A percentile compares a stretch with the other conserved stretches of the same genome.
phyloP scores from a whole-genome alignment of 2,113 vertebrate species.

The Salvelinus sp. region DNA sequence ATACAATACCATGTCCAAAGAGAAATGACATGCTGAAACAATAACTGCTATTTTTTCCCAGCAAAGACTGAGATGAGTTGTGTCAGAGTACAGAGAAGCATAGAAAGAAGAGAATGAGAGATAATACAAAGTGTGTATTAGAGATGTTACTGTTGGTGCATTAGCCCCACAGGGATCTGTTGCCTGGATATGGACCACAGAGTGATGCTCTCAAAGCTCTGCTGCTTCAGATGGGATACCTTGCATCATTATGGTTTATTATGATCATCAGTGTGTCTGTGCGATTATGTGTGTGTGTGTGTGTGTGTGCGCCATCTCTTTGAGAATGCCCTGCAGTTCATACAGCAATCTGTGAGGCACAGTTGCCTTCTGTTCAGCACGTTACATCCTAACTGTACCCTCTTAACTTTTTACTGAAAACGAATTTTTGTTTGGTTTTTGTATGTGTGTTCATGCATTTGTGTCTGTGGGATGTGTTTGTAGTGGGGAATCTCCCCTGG shows the following conservation, averaged over 20 bases:
- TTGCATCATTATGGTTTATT: constrained; percentile 3
- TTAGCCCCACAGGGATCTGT: background rate
- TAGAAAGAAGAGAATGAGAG: constrained; percentile 15
- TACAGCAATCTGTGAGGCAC: constrained; percentile 51
- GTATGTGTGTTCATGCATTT: background rate
- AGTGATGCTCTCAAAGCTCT: background rate
- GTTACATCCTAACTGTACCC: background rate
- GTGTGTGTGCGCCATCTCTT: background rate
- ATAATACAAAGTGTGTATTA: no score
- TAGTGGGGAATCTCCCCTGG: background rate
- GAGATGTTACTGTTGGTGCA: no score
- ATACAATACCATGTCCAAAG: no score
- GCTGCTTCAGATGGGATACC: background rate
- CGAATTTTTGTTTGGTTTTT: background rate
- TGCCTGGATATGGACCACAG: constrained; percentile 13
- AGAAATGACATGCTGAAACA: no score
- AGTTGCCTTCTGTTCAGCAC: constrained; percentile 37
- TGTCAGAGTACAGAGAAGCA: constrained; percentile 26
- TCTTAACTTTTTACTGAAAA: background rate
- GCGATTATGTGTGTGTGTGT: background rate
- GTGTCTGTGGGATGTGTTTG: background rate
- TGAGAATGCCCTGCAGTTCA: constrained; percentile 52
- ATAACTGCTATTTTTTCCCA: no score
- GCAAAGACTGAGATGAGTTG: constrained; percentile 8
- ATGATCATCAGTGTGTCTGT: background rate